Evolutionary conservation across 2,888 invertebrate genomes (phyloP).

Genomic region (Pammene fasciana): DNA sequence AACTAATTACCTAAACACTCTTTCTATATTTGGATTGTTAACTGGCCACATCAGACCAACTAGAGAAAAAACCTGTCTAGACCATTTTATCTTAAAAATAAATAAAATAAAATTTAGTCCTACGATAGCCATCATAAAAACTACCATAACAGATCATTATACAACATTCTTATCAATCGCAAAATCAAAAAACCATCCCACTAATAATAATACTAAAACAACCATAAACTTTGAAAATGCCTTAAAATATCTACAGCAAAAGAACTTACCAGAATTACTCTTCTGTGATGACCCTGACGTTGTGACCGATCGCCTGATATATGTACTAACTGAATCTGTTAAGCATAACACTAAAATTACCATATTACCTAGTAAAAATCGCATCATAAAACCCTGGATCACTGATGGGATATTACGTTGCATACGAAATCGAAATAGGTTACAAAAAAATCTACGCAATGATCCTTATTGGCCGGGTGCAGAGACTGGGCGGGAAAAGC

Average conservation of each 20-base stretch:
- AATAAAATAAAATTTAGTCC: background rate
- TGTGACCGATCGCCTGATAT: background rate
- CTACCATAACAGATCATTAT: slow-evolving; percentile 4
- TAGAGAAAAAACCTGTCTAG: slow-evolving; percentile 28
- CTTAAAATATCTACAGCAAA: background rate
- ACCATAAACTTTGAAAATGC: slow-evolving; percentile 10
- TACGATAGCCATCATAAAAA: slow-evolving; percentile 3
- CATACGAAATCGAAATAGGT: background rate
- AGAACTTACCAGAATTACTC: background rate
- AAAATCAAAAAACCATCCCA: background rate
- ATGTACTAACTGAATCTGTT: background rate
- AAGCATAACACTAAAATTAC: slow-evolving; percentile 1
- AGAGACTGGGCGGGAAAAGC: no score
- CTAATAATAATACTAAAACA: slow-evolving; percentile 7
- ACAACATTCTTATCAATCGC: background rate
- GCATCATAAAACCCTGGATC: background rate
- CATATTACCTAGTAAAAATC: background rate
- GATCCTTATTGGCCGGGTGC: no score
- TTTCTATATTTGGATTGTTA: slow-evolving; percentile 24
- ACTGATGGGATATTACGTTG: background rate
- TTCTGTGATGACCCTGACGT: slow-evolving; percentile 1
- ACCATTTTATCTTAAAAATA: slow-evolving; percentile 37
- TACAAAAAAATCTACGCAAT: background rate
- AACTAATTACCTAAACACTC: slow-evolving; percentile 8
- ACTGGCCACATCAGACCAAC: slow-evolving; percentile 33